Percentiles rank a stretch among this genome's conserved stretches.
phyloP scores from a whole-genome alignment of 2,113 vertebrate genomes.

The Choloepus hoffmanni region DNA sequence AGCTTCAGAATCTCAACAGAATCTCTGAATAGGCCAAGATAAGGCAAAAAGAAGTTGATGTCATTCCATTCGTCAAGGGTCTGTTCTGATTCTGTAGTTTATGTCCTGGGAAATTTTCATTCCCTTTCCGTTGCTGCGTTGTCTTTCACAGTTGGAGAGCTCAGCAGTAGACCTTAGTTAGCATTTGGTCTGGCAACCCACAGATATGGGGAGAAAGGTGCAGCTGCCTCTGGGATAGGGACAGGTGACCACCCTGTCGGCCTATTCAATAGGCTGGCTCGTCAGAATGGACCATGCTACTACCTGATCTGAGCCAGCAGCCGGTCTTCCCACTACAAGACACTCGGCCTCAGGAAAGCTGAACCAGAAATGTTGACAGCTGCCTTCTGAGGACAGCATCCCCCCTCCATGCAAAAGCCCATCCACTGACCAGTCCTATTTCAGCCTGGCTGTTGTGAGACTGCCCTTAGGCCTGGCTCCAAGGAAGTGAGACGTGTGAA shows the following conservation, averaged over 20 bases:
- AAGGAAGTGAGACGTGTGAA: fast-evolving
- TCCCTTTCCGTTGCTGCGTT: background rate
- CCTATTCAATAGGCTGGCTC: background rate
- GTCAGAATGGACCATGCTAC: conserved; percentile 50
- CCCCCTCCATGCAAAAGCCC: fast-evolving
- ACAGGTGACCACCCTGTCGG: background rate
- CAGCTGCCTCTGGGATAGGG: background rate
- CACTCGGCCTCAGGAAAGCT: background rate
- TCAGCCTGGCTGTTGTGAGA: background rate
- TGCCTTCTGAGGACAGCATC: background rate
- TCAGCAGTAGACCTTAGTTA: background rate
- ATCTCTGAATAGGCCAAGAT: background rate
- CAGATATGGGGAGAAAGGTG: fast-evolving
- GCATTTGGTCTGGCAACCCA: background rate
- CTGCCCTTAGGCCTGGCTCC: no score
- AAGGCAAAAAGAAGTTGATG: background rate
- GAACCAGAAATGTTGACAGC: conserved; percentile 56
- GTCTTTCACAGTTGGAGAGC: background rate
- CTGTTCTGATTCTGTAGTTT: background rate
- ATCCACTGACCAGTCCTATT: background rate
- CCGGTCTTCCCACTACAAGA: conserved; percentile 69
- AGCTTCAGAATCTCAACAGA: background rate
- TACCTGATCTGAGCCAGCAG: conserved; percentile 59
- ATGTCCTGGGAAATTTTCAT: background rate
- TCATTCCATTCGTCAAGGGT: background rate